A percentile compares a stretch with the other conserved stretches of the same genome.
Conservation (phyloP, 64 coral and sea anemone species). For the Pachyseris speciosa region DNA sequence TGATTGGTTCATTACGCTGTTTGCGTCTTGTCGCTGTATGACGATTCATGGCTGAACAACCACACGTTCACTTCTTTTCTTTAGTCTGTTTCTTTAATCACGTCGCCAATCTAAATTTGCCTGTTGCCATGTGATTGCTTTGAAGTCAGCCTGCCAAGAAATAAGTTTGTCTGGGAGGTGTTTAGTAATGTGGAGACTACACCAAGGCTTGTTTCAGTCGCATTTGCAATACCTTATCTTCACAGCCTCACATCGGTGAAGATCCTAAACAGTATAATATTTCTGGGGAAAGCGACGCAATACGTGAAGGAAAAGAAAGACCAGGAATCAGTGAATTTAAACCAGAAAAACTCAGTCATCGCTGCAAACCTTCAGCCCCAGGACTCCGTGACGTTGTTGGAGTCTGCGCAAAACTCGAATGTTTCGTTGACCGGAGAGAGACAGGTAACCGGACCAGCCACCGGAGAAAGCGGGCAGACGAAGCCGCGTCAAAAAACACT, state of each 20-base stretch:
- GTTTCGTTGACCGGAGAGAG: constrained; percentile 7
- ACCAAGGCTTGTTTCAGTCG: background rate
- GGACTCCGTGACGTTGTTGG: constrained; percentile 23
- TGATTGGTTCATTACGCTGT: no score
- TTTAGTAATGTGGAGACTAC: no score
- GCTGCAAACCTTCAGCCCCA: background rate
- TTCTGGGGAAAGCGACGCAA: constrained; percentile 89
- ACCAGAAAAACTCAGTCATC: background rate
- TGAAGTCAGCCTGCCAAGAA: background rate
- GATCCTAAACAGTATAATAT: constrained; percentile 95
- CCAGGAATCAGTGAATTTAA: constrained; percentile 11
- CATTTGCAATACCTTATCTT: background rate
- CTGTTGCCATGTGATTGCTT: background rate
- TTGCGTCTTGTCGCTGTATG: no score
- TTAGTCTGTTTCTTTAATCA: no score
- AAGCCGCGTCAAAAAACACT: constrained; percentile 74
- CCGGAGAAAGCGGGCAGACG: background rate
- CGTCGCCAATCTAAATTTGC: no score
- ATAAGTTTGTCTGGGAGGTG: background rate
- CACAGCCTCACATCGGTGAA: constrained; percentile 83
- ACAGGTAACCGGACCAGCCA: background rate
- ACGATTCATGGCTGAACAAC: no score
- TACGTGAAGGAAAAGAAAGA: constrained; percentile 82
- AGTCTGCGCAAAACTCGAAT: constrained; percentile 35
- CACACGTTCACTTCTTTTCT: no score